Evolutionary conservation across 2,888 invertebrate genomes (phyloP), one percentile per base, ranked within the genome.

Genomic region (Synanthedon andrenaeformis): DNA sequence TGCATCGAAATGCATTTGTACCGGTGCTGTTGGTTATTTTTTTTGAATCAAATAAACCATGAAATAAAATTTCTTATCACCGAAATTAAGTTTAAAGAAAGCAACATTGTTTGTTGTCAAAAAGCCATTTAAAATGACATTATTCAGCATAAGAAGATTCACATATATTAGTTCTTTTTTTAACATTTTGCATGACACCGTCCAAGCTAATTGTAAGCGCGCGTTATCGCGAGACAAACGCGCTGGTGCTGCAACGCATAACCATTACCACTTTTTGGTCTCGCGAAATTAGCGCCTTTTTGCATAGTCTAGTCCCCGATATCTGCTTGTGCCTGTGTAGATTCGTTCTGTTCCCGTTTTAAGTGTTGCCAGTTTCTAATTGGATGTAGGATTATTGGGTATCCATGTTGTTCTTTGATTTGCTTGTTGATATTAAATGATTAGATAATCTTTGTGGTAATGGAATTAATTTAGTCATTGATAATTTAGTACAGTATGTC

Each of bases 211-310:
- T 86, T 85, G 85, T 83, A 82, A 85, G 85, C 82, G 84, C 79
- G 74, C 86, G 83, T 85, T 87, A 87, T 87, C 86, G 82, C 78
- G 84, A 87, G 85, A 86, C 85, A 87, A 87, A 86, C 84, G 86
- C 75, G 82, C 73, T 78, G 75, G 76, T 72, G 74, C 76, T 76
- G 77, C 82, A 80, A 82, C 85, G 84, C 86, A 87, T 87, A 87
- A 87, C 85, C 84, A 80, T 87, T 87, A 82, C 79, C 79, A 82
- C 80, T 85, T 82, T 85, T 85, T 82, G 85, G 86, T 83, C 82
- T 82, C 79, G 76, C 64, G 73, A 80, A 82, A 87, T 87, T 86
- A 87, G 85, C 85, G 86, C 80, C 85, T 87, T 87, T 87, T 87
- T 86, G 84, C 82, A 83, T 81, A 69, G 78, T 72, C 73, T 70